These are phyloP conservation scores for Sphaeridia pumilis DNA, from an alignment of 2,888 invertebrate species.

Conservation along the genomic window DNA sequence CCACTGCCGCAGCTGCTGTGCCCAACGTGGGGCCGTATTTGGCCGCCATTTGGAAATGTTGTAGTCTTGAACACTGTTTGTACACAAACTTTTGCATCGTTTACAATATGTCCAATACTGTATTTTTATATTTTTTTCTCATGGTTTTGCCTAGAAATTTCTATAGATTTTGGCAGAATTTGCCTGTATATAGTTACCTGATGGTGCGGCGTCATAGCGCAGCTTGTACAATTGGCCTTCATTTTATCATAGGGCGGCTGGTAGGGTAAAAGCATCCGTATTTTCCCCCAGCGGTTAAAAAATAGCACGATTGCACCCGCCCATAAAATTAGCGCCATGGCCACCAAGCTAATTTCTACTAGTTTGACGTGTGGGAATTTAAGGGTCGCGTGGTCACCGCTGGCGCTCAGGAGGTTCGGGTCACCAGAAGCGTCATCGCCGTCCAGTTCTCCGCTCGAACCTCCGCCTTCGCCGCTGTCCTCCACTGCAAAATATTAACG, in stretches of 20 bases:
- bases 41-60: constrained; percentile 25
- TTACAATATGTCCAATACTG: too few relatives aligned
- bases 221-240: constrained; percentile 56
- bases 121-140: too few relatives aligned
- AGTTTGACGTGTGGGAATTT: constrained; percentile 54
- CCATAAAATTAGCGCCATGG: constrained; percentile 70
- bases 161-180: too few relatives aligned
- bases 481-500: constrained; percentile 4
- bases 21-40: constrained; percentile 21
- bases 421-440: constrained; percentile 38
- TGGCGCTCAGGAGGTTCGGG: constrained; percentile 38
- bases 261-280: constrained; percentile 78
- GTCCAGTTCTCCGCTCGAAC: background rate
- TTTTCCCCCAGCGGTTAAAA: constrained; percentile 80
- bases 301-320: constrained; percentile 74
- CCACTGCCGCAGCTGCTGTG: constrained; percentile 13
- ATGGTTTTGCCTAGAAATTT: too few relatives aligned
- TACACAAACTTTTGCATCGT: too few relatives aligned
- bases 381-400: too few relatives aligned
- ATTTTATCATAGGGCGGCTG: constrained; percentile 87
- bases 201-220: constrained; percentile 36
- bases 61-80: constrained; percentile 21
- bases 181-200: too few relatives aligned
- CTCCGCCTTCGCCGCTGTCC: constrained; percentile 2
- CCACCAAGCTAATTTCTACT: constrained; percentile 79